phyloP scores from a whole-genome alignment of 2,113 vertebrate species.

The Genyomyrus donnyi region DNA sequence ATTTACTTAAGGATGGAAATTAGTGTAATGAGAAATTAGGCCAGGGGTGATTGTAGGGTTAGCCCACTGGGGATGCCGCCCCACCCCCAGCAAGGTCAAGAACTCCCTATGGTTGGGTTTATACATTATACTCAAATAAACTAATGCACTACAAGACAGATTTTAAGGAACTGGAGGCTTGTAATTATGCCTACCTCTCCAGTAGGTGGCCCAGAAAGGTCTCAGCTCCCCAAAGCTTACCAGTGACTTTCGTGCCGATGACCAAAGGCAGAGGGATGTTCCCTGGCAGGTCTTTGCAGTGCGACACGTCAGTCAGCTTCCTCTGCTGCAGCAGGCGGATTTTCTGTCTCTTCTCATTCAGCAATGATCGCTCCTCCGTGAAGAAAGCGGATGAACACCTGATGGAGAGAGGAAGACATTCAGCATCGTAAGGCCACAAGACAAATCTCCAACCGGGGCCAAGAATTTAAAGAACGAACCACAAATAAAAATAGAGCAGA shows the following conservation, averaged over 20 bases:
- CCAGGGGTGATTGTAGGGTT: not conserved
- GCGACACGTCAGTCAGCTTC: conserved; percentile 87
- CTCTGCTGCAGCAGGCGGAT: conserved; percentile 91
- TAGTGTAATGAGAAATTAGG: not conserved
- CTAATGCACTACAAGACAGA: not conserved
- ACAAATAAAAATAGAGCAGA: not conserved
- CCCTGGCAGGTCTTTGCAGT: conserved; percentile 96
- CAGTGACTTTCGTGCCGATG: conserved; percentile 98
- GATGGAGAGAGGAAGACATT: not conserved
- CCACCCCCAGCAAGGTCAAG: not conserved
- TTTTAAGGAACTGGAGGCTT: not conserved
- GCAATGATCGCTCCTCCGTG: conserved; percentile 84
- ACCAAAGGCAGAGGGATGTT: conserved; percentile 93
- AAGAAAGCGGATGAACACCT: conserved; percentile 98
- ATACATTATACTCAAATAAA: not conserved
- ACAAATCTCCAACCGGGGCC: not conserved
- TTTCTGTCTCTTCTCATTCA: conserved; percentile 92
- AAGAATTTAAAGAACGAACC: not conserved
- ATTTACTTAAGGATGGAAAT: too few species aligned
- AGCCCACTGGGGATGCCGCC: not conserved
- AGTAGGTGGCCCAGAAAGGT: not conserved
- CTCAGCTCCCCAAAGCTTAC: conserved; percentile 44
- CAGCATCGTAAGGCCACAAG: not conserved
- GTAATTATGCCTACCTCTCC: not conserved
- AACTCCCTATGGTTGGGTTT: not conserved